Conservation (phyloP, 2,888 invertebrate species). For the Eilema caniola region DNA sequence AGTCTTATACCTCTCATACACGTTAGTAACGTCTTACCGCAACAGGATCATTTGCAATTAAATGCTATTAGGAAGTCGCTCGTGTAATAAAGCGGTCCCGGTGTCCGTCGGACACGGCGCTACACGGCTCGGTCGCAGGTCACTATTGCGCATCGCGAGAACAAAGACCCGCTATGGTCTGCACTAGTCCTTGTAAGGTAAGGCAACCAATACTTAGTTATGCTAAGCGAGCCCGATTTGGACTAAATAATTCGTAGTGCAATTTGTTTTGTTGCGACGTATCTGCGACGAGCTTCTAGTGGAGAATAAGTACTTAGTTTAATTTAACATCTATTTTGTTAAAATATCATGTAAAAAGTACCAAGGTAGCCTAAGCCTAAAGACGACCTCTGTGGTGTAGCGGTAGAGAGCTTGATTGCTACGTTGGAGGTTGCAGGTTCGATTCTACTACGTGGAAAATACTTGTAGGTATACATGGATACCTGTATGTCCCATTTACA, state of each 20-base stretch:
- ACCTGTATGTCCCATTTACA: too few species aligned
- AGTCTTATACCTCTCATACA: not conserved
- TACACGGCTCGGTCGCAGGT: constrained; percentile 23
- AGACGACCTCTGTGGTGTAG: too few species aligned
- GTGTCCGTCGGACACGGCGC: constrained; percentile 26
- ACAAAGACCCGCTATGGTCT: constrained; percentile 20
- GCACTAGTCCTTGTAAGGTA: constrained; percentile 29
- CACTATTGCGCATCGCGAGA: constrained; percentile 30
- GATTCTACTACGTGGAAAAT: too few species aligned
- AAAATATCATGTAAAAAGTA: too few species aligned
- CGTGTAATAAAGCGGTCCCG: constrained; percentile 44
- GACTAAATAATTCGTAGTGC: constrained; percentile 31
- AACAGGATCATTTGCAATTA: constrained; percentile 22
- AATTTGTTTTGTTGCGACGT: constrained; percentile 9
- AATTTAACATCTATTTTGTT: too few species aligned
- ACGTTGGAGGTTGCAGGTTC: too few species aligned
- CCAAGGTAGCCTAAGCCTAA: too few species aligned
- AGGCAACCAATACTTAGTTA: constrained; percentile 19
- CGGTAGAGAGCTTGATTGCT: too few species aligned
- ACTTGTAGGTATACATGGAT: too few species aligned
- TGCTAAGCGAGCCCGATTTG: constrained; percentile 28
- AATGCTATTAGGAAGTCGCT: constrained; percentile 21
- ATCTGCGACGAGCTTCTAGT: not conserved
- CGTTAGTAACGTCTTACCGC: not conserved
- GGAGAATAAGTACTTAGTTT: not conserved